Conservation (phyloP, 1,140 invertebrate genomes). For the Leguminivora glycinivorella region DNA sequence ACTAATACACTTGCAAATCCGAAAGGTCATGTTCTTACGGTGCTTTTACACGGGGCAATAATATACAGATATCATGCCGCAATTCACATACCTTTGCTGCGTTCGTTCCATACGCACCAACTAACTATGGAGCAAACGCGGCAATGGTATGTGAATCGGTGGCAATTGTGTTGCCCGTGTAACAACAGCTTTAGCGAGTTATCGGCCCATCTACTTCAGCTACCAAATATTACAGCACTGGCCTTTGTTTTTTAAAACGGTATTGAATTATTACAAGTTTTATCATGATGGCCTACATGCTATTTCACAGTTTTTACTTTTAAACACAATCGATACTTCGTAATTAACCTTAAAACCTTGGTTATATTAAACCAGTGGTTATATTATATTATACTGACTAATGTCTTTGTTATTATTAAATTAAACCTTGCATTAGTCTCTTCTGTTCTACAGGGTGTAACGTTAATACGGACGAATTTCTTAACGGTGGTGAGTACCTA, state of each 20-base stretch:
- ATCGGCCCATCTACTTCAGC: not conserved
- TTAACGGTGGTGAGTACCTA: no score
- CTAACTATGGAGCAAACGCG: no score
- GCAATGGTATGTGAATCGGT: no score
- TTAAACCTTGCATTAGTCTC: not conserved
- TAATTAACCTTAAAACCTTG: not conserved
- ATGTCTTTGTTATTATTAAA: not conserved
- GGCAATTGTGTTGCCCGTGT: no score
- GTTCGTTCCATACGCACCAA: no score
- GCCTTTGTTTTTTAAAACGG: slow-evolving; percentile 14
- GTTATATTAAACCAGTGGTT: not conserved
- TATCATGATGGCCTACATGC: not conserved
- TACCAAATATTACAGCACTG: slow-evolving; percentile 5
- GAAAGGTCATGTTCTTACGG: slow-evolving; percentile 15
- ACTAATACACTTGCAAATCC: not conserved
- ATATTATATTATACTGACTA: not conserved
- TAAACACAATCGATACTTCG: not conserved
- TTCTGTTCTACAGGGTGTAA: no score
- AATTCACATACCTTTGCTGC: no score
- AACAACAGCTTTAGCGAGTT: not conserved
- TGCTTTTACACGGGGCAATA: no score
- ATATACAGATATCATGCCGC: no score
- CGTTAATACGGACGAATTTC: no score
- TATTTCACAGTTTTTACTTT: not conserved
- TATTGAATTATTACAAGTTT: not conserved